Evolutionary conservation across 1,140 invertebrate species (phyloP).

Genomic region (Drosophila lini): DNA sequence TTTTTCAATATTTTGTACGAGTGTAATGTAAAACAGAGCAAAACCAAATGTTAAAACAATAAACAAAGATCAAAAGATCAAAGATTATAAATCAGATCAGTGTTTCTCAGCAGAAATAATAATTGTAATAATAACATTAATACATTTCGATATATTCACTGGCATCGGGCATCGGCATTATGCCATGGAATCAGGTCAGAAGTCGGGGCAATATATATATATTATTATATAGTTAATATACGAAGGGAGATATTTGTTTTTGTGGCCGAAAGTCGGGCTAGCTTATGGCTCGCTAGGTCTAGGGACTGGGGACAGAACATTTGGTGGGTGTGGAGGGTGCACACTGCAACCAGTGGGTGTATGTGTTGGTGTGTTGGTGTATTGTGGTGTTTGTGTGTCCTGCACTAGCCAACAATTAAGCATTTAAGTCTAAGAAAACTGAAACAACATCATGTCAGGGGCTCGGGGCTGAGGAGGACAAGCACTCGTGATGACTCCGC

Average conservation of each 20-base stretch:
- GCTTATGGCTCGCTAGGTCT: conserved; percentile 12
- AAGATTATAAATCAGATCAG: conserved; percentile 14
- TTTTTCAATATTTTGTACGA: conserved; percentile 22
- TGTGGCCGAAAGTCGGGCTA: not conserved
- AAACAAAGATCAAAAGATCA: conserved; percentile 13
- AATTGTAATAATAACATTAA: conserved; percentile 23
- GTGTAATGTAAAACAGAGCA: conserved; percentile 39
- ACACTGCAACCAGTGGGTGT: conserved; percentile 12
- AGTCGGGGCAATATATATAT: conserved; percentile 35
- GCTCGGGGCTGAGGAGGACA: conserved; percentile 1
- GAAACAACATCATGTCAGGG: conserved; percentile 31
- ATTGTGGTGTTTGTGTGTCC: conserved; percentile 4
- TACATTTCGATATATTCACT: conserved; percentile 23
- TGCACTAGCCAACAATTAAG: conserved; percentile 24
- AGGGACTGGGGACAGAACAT: conserved; percentile 20
- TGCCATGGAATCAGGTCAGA: conserved; percentile 21
- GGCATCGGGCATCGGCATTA: conserved; percentile 21
- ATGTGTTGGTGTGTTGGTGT: conserved; percentile 1
- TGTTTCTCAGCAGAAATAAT: conserved; percentile 17
- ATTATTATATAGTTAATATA: conserved; percentile 6
- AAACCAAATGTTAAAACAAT: conserved; percentile 20
- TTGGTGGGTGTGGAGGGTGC: conserved; percentile 23
- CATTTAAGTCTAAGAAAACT: conserved; percentile 19
- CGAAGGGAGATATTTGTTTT: not conserved
- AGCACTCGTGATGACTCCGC: conserved; percentile 23